phyloP scores from a whole-genome alignment of 53 echinoderm and acorn worm genomes.

The Patiria pectinifera region DNA sequence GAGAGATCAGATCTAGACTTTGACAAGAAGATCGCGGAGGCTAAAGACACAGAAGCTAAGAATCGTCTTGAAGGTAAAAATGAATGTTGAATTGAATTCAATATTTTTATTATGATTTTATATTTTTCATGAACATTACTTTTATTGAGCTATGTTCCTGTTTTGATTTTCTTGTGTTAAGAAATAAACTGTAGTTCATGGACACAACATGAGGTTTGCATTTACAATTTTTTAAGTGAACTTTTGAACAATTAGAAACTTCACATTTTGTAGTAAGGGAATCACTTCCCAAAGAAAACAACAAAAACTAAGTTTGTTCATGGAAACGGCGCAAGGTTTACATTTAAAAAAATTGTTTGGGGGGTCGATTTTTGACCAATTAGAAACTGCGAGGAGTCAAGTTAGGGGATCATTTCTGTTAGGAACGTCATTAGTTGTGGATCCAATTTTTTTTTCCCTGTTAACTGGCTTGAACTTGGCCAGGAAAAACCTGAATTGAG shows the following conservation, averaged over 20 bases:
- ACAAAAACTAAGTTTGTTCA: background rate
- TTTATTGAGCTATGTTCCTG: background rate
- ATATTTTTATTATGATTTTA: background rate
- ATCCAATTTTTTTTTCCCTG: too few species aligned
- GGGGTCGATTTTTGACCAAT: too few species aligned
- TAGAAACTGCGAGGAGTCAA: too few species aligned
- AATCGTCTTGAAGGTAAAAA: conserved; percentile 40
- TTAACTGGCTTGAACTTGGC: too few species aligned
- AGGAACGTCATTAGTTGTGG: too few species aligned
- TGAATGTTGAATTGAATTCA: background rate
- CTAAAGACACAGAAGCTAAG: conserved; percentile 56
- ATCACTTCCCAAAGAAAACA: background rate
- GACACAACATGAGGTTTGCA: background rate
- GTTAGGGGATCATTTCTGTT: too few species aligned
- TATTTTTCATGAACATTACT: background rate
- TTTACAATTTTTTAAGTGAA: background rate
- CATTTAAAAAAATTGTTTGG: too few species aligned
- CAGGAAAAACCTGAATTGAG: too few species aligned
- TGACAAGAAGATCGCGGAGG: conserved; percentile 49
- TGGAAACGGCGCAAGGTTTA: too few species aligned
- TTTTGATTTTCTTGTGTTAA: too few species aligned
- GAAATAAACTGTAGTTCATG: too few species aligned
- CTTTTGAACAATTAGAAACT: background rate
- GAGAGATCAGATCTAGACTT: conserved; percentile 11
- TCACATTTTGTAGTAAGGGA: background rate